Evolutionary conservation across 2,888 invertebrate genomes (phyloP).

Genomic region (Hipparchia semele): DNA sequence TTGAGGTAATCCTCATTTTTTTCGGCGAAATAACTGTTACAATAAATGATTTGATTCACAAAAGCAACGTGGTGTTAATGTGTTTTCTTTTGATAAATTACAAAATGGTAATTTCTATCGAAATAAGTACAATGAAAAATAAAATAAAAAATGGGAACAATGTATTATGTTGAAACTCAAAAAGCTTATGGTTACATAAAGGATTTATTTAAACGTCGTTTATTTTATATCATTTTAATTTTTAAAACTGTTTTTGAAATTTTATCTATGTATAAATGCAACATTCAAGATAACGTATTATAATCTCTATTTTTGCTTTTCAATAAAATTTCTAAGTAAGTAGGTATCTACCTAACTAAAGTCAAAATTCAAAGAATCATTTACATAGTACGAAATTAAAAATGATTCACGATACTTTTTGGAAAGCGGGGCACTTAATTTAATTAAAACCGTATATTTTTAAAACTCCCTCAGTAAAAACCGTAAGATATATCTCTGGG

Average conservation of each 20-base stretch:
- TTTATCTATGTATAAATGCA: too few species aligned
- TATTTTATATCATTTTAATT: too few species aligned
- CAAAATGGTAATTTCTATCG: not conserved
- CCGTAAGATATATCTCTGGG: constrained; percentile 41
- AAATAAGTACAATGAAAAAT: not conserved
- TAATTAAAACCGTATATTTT: constrained; percentile 45
- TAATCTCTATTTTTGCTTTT: not conserved
- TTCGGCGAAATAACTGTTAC: not conserved
- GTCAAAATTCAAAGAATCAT: constrained; percentile 39
- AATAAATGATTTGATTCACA: not conserved
- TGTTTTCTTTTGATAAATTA: not conserved
- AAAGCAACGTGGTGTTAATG: not conserved
- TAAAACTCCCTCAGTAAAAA: constrained; percentile 45
- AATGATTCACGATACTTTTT: constrained; percentile 43
- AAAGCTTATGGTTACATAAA: too few species aligned
- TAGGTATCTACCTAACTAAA: not conserved
- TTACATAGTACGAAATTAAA: constrained; percentile 34
- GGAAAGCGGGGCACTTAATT: constrained; percentile 39
- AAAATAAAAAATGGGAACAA: not conserved
- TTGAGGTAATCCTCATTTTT: not conserved
- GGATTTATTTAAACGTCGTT: too few species aligned
- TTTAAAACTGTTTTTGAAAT: too few species aligned
- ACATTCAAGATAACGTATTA: not conserved
- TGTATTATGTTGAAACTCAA: too few species aligned
- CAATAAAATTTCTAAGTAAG: not conserved